These are phyloP conservation scores for Ptychobarbus kaznakovi DNA, from an alignment of 2,797 vertebrate genomes.

Conservation along the genomic window DNA sequence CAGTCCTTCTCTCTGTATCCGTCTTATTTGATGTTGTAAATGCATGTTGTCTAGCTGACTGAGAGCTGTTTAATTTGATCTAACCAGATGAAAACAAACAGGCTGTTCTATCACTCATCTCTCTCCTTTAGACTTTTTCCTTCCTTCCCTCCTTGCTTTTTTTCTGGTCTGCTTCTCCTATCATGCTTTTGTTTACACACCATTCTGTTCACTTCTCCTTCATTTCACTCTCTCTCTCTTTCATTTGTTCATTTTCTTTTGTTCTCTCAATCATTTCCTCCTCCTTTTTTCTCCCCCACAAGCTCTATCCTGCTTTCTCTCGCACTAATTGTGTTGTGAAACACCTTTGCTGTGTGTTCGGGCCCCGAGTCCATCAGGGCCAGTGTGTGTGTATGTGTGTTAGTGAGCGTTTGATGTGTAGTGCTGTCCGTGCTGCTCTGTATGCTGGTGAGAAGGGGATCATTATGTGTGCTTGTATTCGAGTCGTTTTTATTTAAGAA, in stretches of 20 bases:
- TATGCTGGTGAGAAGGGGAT: slow-evolving; percentile 95
- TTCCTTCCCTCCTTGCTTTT: slow-evolving; percentile 1
- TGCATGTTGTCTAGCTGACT: slow-evolving; percentile 32
- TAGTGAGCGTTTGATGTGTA: slow-evolving; percentile 58
- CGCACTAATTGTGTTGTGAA: slow-evolving; percentile 81
- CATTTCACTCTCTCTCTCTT: slow-evolving; percentile 68
- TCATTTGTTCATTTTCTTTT: slow-evolving; percentile 48
- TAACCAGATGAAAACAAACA: slow-evolving; percentile 38
- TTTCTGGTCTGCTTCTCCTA: slow-evolving; percentile 71
- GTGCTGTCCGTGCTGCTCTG: slow-evolving; percentile 85
- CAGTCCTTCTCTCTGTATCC: neutral
- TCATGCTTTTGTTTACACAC: slow-evolving; percentile 22
- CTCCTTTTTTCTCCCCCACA: slow-evolving; percentile 12
- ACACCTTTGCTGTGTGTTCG: slow-evolving; percentile 78
- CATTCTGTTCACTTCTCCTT: slow-evolving; percentile 4
- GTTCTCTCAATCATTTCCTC: slow-evolving; percentile 34
- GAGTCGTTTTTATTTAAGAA: slow-evolving; percentile 99
- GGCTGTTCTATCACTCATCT: slow-evolving; percentile 29
- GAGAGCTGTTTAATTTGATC: slow-evolving; percentile 41
- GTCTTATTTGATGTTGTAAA: slow-evolving; percentile 35
- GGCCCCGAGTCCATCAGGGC: slow-evolving; percentile 74
- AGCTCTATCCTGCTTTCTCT: slow-evolving; percentile 51
- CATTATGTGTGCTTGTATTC: slow-evolving; percentile 99
- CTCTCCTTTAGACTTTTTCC: slow-evolving; percentile 1
- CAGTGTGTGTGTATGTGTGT: slow-evolving; percentile 23